phyloP scores from a whole-genome alignment of 2,113 vertebrate genomes.

The human region DNA sequence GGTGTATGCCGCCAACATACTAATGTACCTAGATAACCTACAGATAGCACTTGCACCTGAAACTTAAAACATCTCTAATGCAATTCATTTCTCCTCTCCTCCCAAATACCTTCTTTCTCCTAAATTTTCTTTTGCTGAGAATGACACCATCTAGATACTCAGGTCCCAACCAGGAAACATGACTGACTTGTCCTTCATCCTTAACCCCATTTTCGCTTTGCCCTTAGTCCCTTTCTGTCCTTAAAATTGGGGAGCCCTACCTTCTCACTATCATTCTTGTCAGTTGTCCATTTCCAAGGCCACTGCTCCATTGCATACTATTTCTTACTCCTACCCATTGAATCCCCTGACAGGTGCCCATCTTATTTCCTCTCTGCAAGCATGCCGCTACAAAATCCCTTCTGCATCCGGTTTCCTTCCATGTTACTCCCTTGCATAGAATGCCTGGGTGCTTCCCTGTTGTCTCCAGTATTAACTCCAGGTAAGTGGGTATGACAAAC shows the following conservation, averaged over 20 bases:
- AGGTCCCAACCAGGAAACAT: background rate
- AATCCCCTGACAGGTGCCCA: background rate
- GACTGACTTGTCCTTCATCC: background rate
- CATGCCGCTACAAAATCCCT: background rate
- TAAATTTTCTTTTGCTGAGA: background rate
- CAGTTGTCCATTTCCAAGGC: background rate
- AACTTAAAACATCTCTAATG: background rate
- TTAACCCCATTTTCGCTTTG: background rate
- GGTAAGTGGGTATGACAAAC: background rate
- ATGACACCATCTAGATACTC: background rate
- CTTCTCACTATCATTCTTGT: background rate
- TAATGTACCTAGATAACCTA: background rate
- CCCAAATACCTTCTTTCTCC: background rate
- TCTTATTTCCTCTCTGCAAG: background rate
- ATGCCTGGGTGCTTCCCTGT: background rate
- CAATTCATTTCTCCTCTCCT: background rate
- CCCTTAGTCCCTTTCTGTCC: background rate
- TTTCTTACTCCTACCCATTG: background rate
- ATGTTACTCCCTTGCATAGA: background rate
- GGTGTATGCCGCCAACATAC: background rate
- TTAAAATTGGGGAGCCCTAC: background rate
- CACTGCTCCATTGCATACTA: background rate
- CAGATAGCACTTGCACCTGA: background rate
- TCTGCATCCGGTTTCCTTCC: background rate
- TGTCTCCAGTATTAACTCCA: background rate